Conservation (phyloP, 2,888 invertebrate species). For the Nemurella pictetii region DNA sequence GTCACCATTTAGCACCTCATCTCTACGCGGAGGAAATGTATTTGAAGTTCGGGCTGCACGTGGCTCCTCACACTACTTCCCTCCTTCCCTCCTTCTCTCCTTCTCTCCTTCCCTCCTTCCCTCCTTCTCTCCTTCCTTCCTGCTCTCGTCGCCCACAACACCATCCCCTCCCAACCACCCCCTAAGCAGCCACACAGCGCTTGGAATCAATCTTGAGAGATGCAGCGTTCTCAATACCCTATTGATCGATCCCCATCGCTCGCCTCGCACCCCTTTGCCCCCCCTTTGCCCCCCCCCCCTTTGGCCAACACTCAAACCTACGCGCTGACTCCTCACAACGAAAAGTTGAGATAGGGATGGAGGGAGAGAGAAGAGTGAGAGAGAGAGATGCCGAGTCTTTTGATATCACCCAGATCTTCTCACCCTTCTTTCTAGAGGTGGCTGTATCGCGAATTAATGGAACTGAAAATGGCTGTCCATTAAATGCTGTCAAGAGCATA, state of each 20-base stretch:
- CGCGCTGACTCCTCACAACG: constrained; percentile 25
- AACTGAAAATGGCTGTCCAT: constrained; percentile 3
- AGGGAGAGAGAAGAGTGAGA: not conserved
- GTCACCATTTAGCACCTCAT: too few relatives aligned
- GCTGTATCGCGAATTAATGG: not conserved
- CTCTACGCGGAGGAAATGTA: too few relatives aligned
- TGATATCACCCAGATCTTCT: not conserved
- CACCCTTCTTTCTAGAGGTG: not conserved
- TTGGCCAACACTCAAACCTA: constrained; percentile 7
- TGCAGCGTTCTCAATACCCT: constrained; percentile 37
- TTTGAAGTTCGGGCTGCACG: too few relatives aligned
- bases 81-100: not conserved
- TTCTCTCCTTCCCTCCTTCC: not conserved
- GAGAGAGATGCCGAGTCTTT: not conserved
- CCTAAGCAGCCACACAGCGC: not conserved
- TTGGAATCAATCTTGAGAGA: constrained; percentile 36
- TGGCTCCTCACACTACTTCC: too few relatives aligned
- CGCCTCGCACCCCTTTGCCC: not conserved
- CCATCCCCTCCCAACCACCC: not conserved
- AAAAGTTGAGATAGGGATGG: constrained; percentile 20
- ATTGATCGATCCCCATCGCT: constrained; percentile 35
- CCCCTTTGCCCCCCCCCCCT: not conserved
- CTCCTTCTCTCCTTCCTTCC: not conserved
- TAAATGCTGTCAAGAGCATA: not conserved
- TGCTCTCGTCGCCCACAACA: not conserved